These are phyloP conservation scores for Cichladusa arquata DNA, from an alignment of 2,113 vertebrate species.

Conservation along the genomic window DNA sequence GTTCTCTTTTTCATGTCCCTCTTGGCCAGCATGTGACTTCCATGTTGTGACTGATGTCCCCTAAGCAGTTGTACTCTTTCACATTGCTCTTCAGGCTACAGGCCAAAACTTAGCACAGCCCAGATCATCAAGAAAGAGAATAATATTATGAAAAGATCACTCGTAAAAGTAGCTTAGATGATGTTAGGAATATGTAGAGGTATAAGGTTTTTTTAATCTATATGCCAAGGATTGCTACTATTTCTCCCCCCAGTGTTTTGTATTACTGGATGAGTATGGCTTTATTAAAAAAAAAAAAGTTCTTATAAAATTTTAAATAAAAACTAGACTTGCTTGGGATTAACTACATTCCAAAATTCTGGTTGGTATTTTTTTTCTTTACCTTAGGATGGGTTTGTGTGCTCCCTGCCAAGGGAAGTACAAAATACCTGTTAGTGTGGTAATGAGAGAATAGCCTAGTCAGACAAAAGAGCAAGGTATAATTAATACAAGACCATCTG, in stretches of 20 bases:
- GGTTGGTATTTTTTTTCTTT: background rate
- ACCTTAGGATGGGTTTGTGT: background rate
- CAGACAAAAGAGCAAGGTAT: background rate
- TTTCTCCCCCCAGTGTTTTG: background rate
- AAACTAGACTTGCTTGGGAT: background rate
- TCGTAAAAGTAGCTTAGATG: background rate
- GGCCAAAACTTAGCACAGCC: background rate
- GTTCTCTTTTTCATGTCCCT: constrained; percentile 25
- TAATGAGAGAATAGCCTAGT: background rate
- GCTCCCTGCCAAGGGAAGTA: background rate
- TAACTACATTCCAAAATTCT: background rate
- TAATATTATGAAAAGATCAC: background rate
- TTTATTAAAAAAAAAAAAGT: background rate
- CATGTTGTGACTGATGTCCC: background rate
- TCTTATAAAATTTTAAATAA: background rate
- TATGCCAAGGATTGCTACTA: background rate
- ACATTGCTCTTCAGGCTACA: constrained; percentile 6
- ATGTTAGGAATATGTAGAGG: background rate
- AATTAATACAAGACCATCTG: background rate
- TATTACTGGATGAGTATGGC: background rate
- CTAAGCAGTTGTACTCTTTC: constrained; percentile 8
- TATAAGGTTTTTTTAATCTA: background rate
- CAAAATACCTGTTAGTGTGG: background rate
- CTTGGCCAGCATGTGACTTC: constrained; percentile 3
- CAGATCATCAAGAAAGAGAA: background rate